Conservation (phyloP, 2,888 invertebrate genomes). For the Stenichneumon culpator region DNA sequence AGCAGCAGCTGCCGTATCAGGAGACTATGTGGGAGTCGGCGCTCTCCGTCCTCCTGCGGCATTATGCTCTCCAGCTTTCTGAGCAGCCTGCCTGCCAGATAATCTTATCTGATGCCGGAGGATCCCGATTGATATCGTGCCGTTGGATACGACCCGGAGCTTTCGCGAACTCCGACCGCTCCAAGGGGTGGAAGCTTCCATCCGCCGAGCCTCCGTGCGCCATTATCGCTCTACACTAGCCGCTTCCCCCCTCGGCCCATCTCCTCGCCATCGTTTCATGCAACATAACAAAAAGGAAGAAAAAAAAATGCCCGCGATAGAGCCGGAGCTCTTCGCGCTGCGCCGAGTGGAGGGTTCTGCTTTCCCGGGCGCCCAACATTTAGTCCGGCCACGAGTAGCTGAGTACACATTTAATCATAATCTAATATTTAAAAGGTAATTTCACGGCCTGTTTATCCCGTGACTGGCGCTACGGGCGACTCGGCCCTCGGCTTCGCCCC, state of each 20-base stretch:
- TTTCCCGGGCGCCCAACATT: conserved; percentile 77
- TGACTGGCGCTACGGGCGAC: conserved; percentile 62
- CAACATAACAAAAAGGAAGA: conserved; percentile 70
- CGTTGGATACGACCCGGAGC: conserved; percentile 59
- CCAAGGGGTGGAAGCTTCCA: conserved; percentile 24
- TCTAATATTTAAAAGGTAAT: conserved; percentile 86
- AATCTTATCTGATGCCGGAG: conserved; percentile 82
- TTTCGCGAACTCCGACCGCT: conserved; percentile 15
- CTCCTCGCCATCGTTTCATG: conserved; percentile 42
- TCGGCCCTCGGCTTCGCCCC: conserved; percentile 63
- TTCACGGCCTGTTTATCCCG: conserved; percentile 85
- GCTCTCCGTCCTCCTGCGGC: conserved; percentile 38
- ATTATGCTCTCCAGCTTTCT: conserved; percentile 74
- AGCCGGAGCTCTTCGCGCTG: conserved; percentile 54
- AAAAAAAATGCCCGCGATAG: conserved; percentile 60
- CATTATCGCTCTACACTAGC: conserved; percentile 31
- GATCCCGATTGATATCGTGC: conserved; percentile 81
- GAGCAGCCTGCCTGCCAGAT: conserved; percentile 74
- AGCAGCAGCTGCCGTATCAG: conserved; percentile 5
- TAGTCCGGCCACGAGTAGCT: conserved; percentile 78
- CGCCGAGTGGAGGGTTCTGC: conserved; percentile 62
- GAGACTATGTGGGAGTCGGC: conserved; percentile 11
- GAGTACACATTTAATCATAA: conserved; percentile 85
- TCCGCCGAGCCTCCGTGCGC: conserved; percentile 19
- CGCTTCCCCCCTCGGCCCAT: not conserved